A percentile compares a stretch with the other conserved stretches of the same genome.
Evolutionary conservation across 2,113 vertebrate species (phyloP).

Genomic region (Periophthalmus modestus): DNA sequence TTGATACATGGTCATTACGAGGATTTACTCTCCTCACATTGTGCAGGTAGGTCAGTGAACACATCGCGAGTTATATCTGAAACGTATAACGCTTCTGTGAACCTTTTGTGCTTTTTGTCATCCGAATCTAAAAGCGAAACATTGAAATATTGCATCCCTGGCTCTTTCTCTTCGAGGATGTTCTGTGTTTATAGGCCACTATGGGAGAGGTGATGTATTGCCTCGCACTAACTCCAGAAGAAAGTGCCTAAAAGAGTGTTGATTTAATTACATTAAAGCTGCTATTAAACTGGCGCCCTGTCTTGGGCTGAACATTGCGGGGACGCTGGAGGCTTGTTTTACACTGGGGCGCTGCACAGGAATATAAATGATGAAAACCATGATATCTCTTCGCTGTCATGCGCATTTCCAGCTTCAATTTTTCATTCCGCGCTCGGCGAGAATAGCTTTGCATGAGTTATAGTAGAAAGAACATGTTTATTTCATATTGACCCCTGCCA

Average conservation of each 20-base stretch:
- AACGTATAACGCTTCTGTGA: constrained; percentile 23
- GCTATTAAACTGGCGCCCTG: constrained; percentile 37
- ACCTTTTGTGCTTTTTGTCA: constrained; percentile 15
- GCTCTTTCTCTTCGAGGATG: constrained; percentile 32
- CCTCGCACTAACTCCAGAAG: constrained; percentile 33
- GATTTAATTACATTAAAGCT: constrained; percentile 58
- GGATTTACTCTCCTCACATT: constrained; percentile 54
- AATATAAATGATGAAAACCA: constrained; percentile 36
- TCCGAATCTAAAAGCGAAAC: constrained; percentile 24
- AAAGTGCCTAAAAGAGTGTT: constrained; percentile 39
- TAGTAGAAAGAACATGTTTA: constrained; percentile 10
- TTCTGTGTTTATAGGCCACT: constrained; percentile 34
- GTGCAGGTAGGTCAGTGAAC: constrained; percentile 46
- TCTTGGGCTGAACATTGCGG: constrained; percentile 38
- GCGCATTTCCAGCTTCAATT: constrained; percentile 1
- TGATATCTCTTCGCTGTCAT: constrained; percentile 32
- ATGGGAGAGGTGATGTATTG: constrained; percentile 39
- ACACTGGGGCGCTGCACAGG: constrained; percentile 37
- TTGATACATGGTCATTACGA: constrained; percentile 39
- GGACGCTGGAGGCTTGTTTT: constrained; percentile 40
- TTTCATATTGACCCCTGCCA: constrained; percentile 6
- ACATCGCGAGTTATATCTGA: constrained; percentile 19
- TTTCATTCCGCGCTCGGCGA: constrained; percentile 4
- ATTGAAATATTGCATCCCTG: constrained; percentile 21
- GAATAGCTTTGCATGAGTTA: constrained; percentile 14